phyloP scores from a whole-genome alignment of 1,140 invertebrate genomes.

The Globodera ellingtonae region DNA sequence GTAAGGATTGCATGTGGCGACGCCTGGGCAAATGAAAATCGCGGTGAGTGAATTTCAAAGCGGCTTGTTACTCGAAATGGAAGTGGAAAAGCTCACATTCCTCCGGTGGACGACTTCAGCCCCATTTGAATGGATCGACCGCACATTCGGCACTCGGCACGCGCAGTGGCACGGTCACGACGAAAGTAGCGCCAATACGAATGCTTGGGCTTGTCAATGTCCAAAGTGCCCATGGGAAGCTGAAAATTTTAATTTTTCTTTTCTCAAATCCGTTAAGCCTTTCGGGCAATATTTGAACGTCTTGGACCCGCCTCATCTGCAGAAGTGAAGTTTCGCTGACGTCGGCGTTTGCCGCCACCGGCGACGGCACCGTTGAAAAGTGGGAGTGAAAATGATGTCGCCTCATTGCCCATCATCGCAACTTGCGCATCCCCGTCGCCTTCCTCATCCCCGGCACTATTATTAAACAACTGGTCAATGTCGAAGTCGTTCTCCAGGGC shows the following conservation, averaged over 20 bases:
- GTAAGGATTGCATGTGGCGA: not conserved
- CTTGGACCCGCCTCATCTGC: too few relatives aligned
- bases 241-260: not conserved
- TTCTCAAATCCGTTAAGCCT: too few relatives aligned
- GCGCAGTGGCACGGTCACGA: not conserved
- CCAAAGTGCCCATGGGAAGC: not conserved
- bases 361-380: not conserved
- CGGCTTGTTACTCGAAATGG: too few relatives aligned
- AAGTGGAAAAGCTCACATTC: not conserved
- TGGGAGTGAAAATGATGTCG: not conserved
- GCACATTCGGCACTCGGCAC: not conserved
- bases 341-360: not conserved
- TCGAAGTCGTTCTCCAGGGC: too few relatives aligned
- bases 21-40: not conserved
- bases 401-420: too few relatives aligned
- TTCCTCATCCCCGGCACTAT: too few relatives aligned
- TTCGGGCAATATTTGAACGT: too few relatives aligned
- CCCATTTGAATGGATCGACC: not conserved
- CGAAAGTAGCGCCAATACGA: not conserved
- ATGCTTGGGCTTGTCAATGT: not conserved
- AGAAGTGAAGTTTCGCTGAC: not conserved
- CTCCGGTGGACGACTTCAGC: not conserved
- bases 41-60: too few relatives aligned
- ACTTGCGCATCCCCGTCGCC: too few relatives aligned
- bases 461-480: too few relatives aligned